Percentiles rank a stretch among this genome's conserved stretches.
Evolutionary conservation across 2,113 vertebrate genomes (phyloP).

Genomic region (Lepidothrix coronata): DNA sequence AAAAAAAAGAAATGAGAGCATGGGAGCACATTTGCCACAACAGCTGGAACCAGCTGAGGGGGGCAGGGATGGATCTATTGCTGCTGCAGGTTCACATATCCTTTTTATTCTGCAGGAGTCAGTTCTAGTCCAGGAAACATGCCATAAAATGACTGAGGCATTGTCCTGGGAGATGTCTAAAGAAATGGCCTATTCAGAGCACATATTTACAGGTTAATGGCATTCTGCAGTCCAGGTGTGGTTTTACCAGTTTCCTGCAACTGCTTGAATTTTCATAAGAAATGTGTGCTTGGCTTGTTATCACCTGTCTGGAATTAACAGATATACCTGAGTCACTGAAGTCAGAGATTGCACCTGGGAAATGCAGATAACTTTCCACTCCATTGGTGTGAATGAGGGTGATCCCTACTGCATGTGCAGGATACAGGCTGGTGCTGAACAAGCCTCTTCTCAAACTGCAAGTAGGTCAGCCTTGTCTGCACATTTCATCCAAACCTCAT

Average conservation of each 20-base stretch:
- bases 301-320: neutral
- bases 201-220: neutral
- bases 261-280: neutral
- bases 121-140: neutral
- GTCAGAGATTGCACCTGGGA: neutral
- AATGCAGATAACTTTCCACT: neutral
- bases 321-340: neutral
- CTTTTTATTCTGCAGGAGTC: neutral
- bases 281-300: neutral
- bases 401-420: fast-evolving
- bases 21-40: neutral
- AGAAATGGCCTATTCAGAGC: neutral
- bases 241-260: neutral
- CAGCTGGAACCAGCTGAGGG: neutral
- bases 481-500: neutral
- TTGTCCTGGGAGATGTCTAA: neutral
- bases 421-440: neutral
- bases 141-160: neutral
- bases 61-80: neutral
- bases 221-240: neutral
- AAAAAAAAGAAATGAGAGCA: neutral
- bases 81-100: neutral
- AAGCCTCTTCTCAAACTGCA: neutral
- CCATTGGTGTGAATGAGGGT: neutral
- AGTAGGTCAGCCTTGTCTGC: neutral